Conservation (phyloP, 35 echinoderm and acorn worm genomes). For the Stichopus chloronotus region DNA sequence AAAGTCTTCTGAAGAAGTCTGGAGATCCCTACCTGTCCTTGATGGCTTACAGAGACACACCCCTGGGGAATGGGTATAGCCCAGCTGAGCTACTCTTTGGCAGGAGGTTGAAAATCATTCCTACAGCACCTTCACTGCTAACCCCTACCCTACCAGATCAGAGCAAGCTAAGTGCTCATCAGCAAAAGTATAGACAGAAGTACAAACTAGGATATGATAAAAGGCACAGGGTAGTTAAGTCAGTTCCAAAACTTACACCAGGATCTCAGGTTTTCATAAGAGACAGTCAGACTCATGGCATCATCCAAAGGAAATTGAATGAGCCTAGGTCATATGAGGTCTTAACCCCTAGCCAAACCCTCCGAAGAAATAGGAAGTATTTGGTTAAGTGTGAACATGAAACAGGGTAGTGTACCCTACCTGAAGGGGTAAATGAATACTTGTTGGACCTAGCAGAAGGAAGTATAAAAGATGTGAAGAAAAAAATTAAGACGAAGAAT, state of each 20-base stretch:
- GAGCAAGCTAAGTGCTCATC: background rate
- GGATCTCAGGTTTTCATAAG: background rate
- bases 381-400: slow-evolving; percentile 26
- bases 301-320: slow-evolving; percentile 12
- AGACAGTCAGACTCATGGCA: slow-evolving; percentile 42
- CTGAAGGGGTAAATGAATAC: slow-evolving; percentile 28
- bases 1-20: slow-evolving; percentile 18
- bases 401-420: background rate
- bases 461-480: background rate
- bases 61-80: slow-evolving; percentile 56
- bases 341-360: background rate
- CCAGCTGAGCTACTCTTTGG: slow-evolving; percentile 73
- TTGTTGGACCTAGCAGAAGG: slow-evolving; percentile 9
- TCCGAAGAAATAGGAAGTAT: slow-evolving; percentile 9
- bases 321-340: slow-evolving; percentile 49
- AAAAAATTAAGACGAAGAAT: background rate
- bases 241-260: no score
- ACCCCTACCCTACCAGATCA: background rate
- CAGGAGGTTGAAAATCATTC: slow-evolving; percentile 45
- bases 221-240: background rate
- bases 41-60: slow-evolving; percentile 69
- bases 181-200: background rate
- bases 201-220: background rate
- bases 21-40: slow-evolving; percentile 45
- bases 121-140: slow-evolving; percentile 35